These are phyloP conservation scores for Thumatha senex DNA, from an alignment of 2,888 invertebrate species.

Conservation along the genomic window DNA sequence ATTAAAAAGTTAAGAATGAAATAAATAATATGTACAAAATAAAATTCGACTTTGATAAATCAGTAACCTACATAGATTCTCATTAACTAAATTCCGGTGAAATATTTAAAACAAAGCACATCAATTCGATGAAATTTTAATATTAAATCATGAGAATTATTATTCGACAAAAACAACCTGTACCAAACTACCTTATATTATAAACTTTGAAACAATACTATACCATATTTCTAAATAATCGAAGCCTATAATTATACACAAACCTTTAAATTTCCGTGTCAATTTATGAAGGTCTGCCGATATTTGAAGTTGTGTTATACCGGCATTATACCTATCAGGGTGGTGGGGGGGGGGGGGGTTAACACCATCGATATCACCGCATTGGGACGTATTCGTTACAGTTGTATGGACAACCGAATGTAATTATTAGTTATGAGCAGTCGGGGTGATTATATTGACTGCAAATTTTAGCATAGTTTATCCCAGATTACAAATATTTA, in stretches of 20 bases:
- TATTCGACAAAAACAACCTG: no score
- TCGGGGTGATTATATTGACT: conserved; percentile 27
- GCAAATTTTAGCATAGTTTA: conserved; percentile 19
- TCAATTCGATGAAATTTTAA: no score
- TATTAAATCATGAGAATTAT: no score
- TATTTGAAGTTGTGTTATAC: conserved; percentile 37
- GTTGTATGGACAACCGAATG: conserved; percentile 37
- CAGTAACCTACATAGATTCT: no score
- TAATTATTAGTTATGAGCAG: conserved; percentile 38
- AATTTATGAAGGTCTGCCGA: conserved; percentile 40
- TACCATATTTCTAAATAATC: conserved; percentile 32
- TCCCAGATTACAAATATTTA: neutral
- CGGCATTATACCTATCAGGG: conserved; percentile 16
- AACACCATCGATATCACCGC: conserved; percentile 37
- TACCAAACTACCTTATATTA: conserved; percentile 3
- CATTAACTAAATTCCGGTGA: no score
- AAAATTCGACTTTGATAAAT: no score
- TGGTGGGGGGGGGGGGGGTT: conserved; percentile 11
- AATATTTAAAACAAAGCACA: no score
- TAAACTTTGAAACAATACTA: conserved; percentile 4
- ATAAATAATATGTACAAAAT: no score
- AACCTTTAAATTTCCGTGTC: conserved; percentile 33
- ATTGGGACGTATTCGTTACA: conserved; percentile 39
- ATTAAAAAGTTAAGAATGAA: no score
- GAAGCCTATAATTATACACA: conserved; percentile 28